phyloP scores from a whole-genome alignment of 2,113 vertebrate genomes.

The Erythrocebus patas region DNA sequence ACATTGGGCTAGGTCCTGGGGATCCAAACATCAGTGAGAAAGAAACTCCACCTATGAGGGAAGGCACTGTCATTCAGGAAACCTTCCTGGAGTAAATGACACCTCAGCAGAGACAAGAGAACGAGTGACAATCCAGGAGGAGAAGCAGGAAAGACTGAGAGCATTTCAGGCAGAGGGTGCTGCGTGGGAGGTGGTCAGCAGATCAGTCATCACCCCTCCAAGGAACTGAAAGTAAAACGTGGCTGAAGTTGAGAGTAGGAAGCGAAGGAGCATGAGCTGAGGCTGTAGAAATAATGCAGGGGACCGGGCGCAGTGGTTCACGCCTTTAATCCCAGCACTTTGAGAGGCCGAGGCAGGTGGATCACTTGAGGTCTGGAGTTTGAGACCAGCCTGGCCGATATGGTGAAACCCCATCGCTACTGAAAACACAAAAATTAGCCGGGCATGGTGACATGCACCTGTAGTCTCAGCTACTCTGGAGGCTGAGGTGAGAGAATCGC shows the following conservation, averaged over 20 bases:
- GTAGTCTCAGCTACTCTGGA: too few relatives aligned
- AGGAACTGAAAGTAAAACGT: neutral
- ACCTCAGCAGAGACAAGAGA: neutral
- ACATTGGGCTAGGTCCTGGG: neutral
- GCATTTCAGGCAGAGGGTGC: neutral
- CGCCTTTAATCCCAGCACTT: too few relatives aligned
- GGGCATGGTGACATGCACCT: too few relatives aligned
- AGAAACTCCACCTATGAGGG: neutral
- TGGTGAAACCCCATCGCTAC: too few relatives aligned
- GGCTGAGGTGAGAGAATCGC: too few relatives aligned
- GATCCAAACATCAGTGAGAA: neutral
- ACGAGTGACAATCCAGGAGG: neutral
- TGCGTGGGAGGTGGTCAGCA: neutral
- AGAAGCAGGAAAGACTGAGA: neutral
- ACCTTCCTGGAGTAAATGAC: neutral
- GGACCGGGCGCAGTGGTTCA: too few relatives aligned
- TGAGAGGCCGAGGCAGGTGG: too few relatives aligned
- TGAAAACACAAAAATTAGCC: too few relatives aligned
- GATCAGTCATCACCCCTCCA: neutral
- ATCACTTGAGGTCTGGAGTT: too few relatives aligned
- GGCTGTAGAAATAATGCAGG: neutral
- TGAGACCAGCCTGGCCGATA: too few relatives aligned
- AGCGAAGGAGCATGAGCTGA: neutral
- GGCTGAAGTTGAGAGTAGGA: neutral
- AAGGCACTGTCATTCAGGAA: neutral